phyloP scores from a whole-genome alignment of 2,888 invertebrate species.

The Panzeria rudis region DNA sequence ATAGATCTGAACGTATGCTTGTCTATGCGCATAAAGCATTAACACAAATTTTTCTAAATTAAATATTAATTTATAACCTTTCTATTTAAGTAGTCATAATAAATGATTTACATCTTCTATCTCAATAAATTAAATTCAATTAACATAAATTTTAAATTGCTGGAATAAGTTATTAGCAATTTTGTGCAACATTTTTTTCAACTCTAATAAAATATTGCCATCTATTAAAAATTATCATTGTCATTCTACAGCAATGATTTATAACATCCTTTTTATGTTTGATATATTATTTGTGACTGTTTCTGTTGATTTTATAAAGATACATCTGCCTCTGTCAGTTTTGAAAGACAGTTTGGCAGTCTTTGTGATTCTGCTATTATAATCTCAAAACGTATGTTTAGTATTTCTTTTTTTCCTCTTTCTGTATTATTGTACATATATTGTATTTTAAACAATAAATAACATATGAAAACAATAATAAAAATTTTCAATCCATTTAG shows the following conservation, averaged over 20 bases:
- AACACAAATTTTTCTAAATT: background rate
- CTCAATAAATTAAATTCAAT: constrained; percentile 36
- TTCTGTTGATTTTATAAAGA: constrained; percentile 29
- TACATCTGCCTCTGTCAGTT: constrained; percentile 65
- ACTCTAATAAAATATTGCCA: constrained; percentile 48
- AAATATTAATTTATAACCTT: too few species aligned
- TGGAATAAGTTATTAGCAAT: background rate
- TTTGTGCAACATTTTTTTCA: constrained; percentile 27
- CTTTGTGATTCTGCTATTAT: constrained; percentile 40
- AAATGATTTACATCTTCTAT: background rate
- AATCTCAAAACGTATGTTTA: constrained; percentile 68
- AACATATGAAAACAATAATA: constrained; percentile 71
- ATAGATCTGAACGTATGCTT: too few species aligned
- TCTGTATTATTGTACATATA: constrained; percentile 39
- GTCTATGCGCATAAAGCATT: too few species aligned
- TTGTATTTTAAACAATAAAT: constrained; percentile 64
- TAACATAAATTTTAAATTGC: constrained; percentile 8
- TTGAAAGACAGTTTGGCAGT: constrained; percentile 48
- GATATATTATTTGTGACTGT: constrained; percentile 32
- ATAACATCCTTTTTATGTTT: constrained; percentile 66
- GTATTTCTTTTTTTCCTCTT: background rate
- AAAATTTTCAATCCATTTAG: constrained; percentile 60
- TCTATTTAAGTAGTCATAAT: background rate
- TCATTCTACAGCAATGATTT: constrained; percentile 63
- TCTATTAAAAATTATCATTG: constrained; percentile 68